Percentiles rank a stretch among this genome's conserved stretches.
Evolutionary conservation across 2,888 invertebrate genomes (phyloP).

Genomic region (Pheosia tremula): DNA sequence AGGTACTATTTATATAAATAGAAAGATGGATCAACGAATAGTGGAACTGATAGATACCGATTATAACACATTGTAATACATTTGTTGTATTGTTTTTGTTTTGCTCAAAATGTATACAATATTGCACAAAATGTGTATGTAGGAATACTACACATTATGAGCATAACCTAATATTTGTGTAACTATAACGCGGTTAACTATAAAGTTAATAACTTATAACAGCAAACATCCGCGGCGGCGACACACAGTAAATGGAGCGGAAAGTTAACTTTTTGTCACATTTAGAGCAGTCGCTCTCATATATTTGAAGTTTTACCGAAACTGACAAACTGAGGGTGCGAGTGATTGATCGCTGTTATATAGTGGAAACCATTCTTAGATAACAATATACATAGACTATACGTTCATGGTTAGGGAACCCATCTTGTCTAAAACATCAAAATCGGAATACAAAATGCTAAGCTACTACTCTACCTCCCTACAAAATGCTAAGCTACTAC

Average conservation of each 20-base stretch:
- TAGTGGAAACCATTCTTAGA: not conserved
- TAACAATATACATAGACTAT: not conserved
- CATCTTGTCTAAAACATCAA: not conserved
- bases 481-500: no score
- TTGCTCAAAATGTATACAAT: no score
- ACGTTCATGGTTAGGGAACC: not conserved
- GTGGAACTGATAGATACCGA: no score
- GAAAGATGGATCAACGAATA: no score
- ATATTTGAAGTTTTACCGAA: conserved; percentile 2
- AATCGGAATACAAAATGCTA: no score
- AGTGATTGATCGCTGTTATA: conserved; percentile 7
- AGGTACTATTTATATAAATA: not conserved
- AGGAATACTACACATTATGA: no score
- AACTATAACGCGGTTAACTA: not conserved
- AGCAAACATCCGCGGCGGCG: conserved; percentile 5
- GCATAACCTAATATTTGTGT: no score
- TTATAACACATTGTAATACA: no score
- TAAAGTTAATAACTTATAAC: not conserved
- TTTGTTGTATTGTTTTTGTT: no score
- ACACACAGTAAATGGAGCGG: conserved; percentile 28
- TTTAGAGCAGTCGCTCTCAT: not conserved
- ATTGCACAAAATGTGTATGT: no score
- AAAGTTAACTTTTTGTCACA: conserved; percentile 14
- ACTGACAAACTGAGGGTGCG: conserved; percentile 4
- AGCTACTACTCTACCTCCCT: no score